These are phyloP conservation scores for Lysiphlebus fabarum DNA, from an alignment of 1,140 invertebrate species.

Conservation along the genomic window DNA sequence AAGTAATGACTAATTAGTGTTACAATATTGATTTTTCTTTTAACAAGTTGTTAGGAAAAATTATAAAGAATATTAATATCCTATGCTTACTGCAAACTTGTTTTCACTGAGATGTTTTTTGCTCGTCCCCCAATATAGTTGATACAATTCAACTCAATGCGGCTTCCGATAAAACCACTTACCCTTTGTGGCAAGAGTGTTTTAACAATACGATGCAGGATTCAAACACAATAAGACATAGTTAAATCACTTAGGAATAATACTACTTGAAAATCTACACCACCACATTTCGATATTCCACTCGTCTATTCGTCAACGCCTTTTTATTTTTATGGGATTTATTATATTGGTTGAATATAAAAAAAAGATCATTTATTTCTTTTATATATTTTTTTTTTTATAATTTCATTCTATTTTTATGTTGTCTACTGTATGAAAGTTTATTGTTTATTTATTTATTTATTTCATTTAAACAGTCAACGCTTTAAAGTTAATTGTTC, in stretches of 20 bases:
- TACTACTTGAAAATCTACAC: slow-evolving; percentile 33
- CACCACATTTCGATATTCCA: slow-evolving; percentile 25
- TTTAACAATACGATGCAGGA: slow-evolving; percentile 57
- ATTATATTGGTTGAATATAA: too few species aligned
- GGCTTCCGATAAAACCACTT: slow-evolving; percentile 57
- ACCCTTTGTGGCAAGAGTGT: slow-evolving; percentile 55
- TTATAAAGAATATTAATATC: too few species aligned
- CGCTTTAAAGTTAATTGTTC: too few species aligned
- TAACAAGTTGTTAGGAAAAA: too few species aligned
- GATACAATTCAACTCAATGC: slow-evolving; percentile 55
- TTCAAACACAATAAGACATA: slow-evolving; percentile 59
- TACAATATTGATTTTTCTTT: background rate
- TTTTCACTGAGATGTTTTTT: slow-evolving; percentile 22
- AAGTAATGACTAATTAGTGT: too few species aligned
- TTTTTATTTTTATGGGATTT: slow-evolving; percentile 47
- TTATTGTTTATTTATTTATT: too few species aligned
- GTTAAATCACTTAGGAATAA: slow-evolving; percentile 59
- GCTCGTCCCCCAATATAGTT: slow-evolving; percentile 2
- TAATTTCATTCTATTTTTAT: too few species aligned
- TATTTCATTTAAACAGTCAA: too few species aligned
- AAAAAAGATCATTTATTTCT: too few species aligned
- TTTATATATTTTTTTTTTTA: too few species aligned
- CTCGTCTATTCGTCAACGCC: slow-evolving; percentile 25
- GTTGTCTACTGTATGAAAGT: too few species aligned
- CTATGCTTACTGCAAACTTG: slow-evolving; percentile 23